Percentiles rank a stretch among this genome's conserved stretches.
phyloP scores from a whole-genome alignment of 2,113 vertebrate genomes.

The Nycticorax nycticorax region DNA sequence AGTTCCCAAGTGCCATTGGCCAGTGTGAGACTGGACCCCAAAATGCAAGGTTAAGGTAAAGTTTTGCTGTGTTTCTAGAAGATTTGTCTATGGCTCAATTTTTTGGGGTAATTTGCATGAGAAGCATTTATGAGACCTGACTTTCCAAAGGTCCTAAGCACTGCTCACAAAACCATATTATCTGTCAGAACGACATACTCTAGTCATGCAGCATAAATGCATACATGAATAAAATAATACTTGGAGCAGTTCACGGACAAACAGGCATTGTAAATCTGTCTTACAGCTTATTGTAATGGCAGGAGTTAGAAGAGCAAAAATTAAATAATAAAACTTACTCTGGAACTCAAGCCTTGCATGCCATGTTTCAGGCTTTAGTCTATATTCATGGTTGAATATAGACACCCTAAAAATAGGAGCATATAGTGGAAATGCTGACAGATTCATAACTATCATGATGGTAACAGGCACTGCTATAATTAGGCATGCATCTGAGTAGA shows the following conservation, averaged over 20 bases:
- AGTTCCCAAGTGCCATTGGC: neutral
- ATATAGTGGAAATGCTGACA: constrained; percentile 9
- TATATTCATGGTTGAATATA: neutral
- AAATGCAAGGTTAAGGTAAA: neutral
- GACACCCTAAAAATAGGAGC: constrained; percentile 28
- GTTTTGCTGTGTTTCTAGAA: neutral
- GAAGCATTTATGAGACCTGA: neutral
- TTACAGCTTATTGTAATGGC: neutral
- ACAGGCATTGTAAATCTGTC: neutral
- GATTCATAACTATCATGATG: neutral
- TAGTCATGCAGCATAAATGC: neutral
- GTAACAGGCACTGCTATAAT: constrained; percentile 35
- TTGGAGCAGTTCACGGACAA: neutral
- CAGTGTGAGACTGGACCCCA: neutral
- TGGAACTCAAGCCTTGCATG: neutral
- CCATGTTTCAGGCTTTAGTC: neutral
- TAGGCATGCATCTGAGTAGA: constrained; percentile 6
- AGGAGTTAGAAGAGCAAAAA: neutral
- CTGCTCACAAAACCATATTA: rapidly evolving
- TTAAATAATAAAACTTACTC: neutral
- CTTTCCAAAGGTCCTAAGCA: neutral
- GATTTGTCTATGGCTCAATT: neutral
- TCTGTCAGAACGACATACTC: neutral
- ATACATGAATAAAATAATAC: neutral
- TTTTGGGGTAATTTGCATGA: neutral